Evolutionary conservation across 2,888 invertebrate species (phyloP).

Genomic region (Drosophila antonietae): DNA sequence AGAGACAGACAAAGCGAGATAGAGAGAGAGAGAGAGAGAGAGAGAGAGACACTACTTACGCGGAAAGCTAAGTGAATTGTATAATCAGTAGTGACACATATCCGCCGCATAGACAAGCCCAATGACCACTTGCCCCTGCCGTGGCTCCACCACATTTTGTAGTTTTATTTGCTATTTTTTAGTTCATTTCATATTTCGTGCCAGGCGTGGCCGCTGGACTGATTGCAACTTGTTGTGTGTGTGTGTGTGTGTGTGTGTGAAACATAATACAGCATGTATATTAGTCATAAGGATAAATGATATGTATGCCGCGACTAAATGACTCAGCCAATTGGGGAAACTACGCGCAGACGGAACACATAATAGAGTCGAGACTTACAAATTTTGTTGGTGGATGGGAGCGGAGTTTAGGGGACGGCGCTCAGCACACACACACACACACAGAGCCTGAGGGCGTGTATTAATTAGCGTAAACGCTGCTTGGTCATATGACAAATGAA

Average conservation of each 20-base stretch:
- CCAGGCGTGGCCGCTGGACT: constrained; percentile 38
- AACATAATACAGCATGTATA: constrained; percentile 50
- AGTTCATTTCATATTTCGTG: neutral
- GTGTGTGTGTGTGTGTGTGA: constrained; percentile 36
- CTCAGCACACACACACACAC: neutral
- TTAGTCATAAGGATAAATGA: constrained; percentile 72
- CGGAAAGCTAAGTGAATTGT: constrained; percentile 62
- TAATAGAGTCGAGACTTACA: neutral
- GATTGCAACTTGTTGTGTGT: constrained; percentile 35
- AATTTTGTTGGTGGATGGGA: neutral
- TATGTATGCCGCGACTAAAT: constrained; percentile 13
- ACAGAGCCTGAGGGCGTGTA: constrained; percentile 42
- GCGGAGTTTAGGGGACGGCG: neutral
- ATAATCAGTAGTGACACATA: constrained; percentile 74
- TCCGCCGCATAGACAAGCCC: constrained; percentile 55
- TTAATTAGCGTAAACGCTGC: constrained; percentile 43
- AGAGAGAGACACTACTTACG: constrained; percentile 10
- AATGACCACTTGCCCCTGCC: constrained; percentile 30
- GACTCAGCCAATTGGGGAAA: constrained; percentile 44
- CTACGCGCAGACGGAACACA: constrained; percentile 18
- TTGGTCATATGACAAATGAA: constrained; percentile 34
- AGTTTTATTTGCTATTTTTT: neutral
- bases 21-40: neutral
- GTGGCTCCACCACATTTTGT: constrained; percentile 14
- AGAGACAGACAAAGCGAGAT: neutral